Percentiles rank a stretch among this genome's conserved stretches.
Evolutionary conservation across 2,113 vertebrate genomes (phyloP).

Genomic region (Sapayoa aenigma): DNA sequence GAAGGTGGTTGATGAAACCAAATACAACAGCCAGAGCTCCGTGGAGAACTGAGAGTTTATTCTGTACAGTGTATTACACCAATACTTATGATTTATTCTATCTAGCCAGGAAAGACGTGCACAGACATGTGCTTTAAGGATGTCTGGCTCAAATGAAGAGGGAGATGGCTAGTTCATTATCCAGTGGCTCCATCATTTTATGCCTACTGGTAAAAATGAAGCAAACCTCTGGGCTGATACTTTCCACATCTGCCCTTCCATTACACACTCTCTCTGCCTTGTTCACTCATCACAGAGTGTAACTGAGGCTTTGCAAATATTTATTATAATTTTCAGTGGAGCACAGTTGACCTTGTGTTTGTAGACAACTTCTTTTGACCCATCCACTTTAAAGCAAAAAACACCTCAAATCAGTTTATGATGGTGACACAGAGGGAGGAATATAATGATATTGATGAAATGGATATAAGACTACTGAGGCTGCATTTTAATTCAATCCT

Average conservation of each 20-base stretch:
- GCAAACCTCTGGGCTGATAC: background rate
- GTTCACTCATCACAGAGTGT: background rate
- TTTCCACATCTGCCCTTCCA: background rate
- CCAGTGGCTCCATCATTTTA: background rate
- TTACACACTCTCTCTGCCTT: background rate
- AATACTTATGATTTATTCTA: background rate
- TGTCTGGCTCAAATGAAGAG: background rate
- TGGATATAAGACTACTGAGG: background rate
- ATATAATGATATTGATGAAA: background rate
- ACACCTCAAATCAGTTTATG: background rate
- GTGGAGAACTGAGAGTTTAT: background rate
- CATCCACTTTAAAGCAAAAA: background rate
- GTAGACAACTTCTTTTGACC: slow-evolving; percentile 10
- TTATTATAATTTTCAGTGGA: background rate
- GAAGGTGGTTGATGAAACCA: background rate
- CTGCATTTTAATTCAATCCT: slow-evolving; percentile 20
- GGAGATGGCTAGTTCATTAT: background rate
- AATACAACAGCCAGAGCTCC: background rate
- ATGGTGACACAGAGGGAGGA: background rate
- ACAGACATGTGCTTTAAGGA: background rate
- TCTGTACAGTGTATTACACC: background rate
- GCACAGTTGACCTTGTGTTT: background rate
- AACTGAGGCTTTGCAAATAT: background rate
- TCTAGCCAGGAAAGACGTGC: background rate
- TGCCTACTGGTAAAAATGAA: background rate